These are phyloP conservation scores for Stichopus chloronotus DNA, from an alignment of 35 echinoderm and acorn worm species.

Conservation along the genomic window DNA sequence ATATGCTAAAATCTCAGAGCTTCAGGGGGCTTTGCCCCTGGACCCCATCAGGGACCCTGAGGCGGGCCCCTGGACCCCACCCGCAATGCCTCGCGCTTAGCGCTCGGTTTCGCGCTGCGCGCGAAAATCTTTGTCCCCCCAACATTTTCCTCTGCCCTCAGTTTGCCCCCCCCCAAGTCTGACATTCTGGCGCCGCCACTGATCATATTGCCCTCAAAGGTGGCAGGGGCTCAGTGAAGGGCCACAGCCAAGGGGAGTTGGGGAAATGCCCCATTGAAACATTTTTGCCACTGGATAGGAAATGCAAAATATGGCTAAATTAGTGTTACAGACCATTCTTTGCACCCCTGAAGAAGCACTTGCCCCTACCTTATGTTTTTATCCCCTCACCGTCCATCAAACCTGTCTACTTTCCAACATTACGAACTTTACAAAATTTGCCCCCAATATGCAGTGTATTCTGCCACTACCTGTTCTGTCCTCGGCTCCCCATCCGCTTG, in stretches of 20 bases:
- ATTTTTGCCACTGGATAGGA: not conserved
- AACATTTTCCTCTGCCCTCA: no score
- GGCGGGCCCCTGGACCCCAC: no score
- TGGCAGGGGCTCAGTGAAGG: not conserved
- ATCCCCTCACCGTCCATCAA: not conserved
- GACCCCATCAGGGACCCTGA: no score
- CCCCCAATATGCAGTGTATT: not conserved
- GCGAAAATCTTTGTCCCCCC: no score
- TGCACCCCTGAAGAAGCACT: not conserved
- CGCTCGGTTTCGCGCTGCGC: no score
- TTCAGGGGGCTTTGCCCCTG: no score
- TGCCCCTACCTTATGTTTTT: not conserved
- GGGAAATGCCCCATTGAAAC: not conserved
- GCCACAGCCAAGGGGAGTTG: no score
- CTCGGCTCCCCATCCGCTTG: not conserved
- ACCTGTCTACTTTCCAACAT: not conserved
- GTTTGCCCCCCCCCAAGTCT: no score
- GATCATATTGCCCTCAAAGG: not conserved
- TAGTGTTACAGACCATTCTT: not conserved
- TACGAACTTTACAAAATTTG: not conserved
- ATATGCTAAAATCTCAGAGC: no score
- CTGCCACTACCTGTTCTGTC: not conserved
- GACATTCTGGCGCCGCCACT: no score
- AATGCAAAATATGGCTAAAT: slow-evolving; percentile 6
- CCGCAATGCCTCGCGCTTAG: no score